phyloP scores from a whole-genome alignment of 2,888 invertebrate genomes.

The Zaprionus lineosus region DNA sequence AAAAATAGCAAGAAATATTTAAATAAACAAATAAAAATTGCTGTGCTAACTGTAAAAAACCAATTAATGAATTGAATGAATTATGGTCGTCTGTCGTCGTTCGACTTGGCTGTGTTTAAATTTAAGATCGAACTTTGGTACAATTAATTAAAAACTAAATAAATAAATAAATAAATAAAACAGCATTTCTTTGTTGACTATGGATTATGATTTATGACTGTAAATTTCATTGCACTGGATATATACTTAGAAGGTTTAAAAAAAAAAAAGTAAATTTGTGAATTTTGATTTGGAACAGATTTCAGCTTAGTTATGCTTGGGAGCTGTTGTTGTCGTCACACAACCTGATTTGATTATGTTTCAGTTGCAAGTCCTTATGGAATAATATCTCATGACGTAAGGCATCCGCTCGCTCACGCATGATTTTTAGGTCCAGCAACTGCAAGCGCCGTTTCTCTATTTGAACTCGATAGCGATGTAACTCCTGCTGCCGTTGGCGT shows the following conservation, averaged over 20 bases:
- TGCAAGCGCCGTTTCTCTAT: constrained; percentile 74
- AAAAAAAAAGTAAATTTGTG: background rate
- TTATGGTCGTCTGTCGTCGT: no score
- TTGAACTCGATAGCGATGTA: constrained; percentile 69
- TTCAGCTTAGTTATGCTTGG: constrained; percentile 38
- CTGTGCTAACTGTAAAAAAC: no score
- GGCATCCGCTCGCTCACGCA: constrained; percentile 72
- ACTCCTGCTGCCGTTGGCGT: constrained; percentile 68
- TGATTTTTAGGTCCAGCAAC: constrained; percentile 69
- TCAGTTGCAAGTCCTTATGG: constrained; percentile 72
- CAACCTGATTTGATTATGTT: constrained; percentile 52
- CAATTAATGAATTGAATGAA: no score
- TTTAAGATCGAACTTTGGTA: no score
- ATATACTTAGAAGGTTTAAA: background rate
- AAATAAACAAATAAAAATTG: no score
- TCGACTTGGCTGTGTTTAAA: no score
- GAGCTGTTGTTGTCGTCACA: constrained; percentile 61
- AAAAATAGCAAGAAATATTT: no score
- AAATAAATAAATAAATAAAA: no score
- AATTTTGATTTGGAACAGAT: constrained; percentile 9
- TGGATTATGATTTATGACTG: no score
- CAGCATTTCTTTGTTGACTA: no score
- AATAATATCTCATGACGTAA: constrained; percentile 63
- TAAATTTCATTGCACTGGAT: constrained; percentile 8
- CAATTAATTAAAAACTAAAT: no score